Evolutionary conservation across 2,888 invertebrate genomes (phyloP), one percentile per base, ranked within the genome.

Genomic region (Seira musarum): DNA sequence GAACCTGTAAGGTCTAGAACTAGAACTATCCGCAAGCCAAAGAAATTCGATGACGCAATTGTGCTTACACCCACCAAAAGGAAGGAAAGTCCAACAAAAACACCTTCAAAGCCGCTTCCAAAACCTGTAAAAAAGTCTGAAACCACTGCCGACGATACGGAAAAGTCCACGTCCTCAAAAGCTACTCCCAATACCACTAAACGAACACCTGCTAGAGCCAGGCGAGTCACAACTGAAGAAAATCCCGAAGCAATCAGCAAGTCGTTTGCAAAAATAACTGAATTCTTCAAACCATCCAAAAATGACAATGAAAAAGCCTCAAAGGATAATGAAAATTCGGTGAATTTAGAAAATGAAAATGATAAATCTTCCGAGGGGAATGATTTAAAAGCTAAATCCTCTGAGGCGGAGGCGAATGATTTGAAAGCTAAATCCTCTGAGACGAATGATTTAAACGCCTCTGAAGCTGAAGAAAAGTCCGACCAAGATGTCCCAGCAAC

Each of bases 51-150:
- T 40, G 79, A 79, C 24, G 17, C 53, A 10, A 64, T 79, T n/a
- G 79, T 79, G 30, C 13, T 73, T 53, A 79, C 79, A 1, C 79
- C 79, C 49, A 73, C 79, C 5, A 79, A 79, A 64, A 46, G 72
- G 19, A 79, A 79, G 25, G 79, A 79, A 8, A 79, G 79, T 64
- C 79, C 79, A 10, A 24, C 64, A 8, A 78, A 78, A 49, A 61
- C 72, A 17, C 78, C 67, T 10, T 13, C 61, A n/a, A 79, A 79
- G 57, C 1, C 68, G 21, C 19, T 40, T 5, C 40, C 68, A 17
- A 79, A 72, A 63, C 13, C 24, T 63, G 8, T 24, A 22, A 63
- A 22, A 63, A 3, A 21, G 6, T 1, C 63, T 13, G 63, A 63
- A 22, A 22, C 21, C 21, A 8, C 8, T 2, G 8, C 24, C 10